These are phyloP conservation scores for Tympanoctomys barrerae DNA, from an alignment of 2,797 vertebrate genomes.

Conservation along the genomic window DNA sequence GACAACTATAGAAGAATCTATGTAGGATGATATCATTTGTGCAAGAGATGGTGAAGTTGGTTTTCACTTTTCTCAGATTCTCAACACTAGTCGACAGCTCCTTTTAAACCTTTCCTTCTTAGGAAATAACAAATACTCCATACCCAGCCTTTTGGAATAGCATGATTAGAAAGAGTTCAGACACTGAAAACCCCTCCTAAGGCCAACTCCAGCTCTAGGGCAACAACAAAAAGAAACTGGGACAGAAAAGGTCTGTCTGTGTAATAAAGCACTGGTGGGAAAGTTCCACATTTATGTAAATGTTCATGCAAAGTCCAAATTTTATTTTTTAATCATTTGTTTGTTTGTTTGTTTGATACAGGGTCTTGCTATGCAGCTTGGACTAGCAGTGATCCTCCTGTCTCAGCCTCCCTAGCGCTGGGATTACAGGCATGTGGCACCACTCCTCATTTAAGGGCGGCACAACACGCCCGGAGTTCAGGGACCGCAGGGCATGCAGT, in stretches of 20 bases:
- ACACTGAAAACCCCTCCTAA: neutral
- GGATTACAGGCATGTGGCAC: too few relatives aligned
- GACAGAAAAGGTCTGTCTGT: neutral
- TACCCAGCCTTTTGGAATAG: neutral
- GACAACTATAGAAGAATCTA: neutral
- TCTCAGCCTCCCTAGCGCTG: too few relatives aligned
- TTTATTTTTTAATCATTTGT: too few relatives aligned
- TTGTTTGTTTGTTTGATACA: too few relatives aligned
- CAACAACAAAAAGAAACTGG: neutral
- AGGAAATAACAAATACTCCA: neutral
- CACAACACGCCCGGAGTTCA: too few relatives aligned
- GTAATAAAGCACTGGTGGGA: neutral
- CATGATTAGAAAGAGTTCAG: neutral
- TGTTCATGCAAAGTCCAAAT: too few relatives aligned
- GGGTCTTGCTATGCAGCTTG: too few relatives aligned
- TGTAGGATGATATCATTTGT: neutral
- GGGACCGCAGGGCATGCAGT: too few relatives aligned
- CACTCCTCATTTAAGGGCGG: too few relatives aligned
- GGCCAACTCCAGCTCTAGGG: neutral
- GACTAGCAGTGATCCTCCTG: too few relatives aligned
- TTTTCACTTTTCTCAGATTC: neutral
- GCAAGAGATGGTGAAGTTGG: neutral
- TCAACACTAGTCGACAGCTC: neutral
- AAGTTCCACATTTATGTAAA: neutral
- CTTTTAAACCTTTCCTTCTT: neutral